Conservation (phyloP, 2,888 invertebrate species). For the Volucella inflata region DNA sequence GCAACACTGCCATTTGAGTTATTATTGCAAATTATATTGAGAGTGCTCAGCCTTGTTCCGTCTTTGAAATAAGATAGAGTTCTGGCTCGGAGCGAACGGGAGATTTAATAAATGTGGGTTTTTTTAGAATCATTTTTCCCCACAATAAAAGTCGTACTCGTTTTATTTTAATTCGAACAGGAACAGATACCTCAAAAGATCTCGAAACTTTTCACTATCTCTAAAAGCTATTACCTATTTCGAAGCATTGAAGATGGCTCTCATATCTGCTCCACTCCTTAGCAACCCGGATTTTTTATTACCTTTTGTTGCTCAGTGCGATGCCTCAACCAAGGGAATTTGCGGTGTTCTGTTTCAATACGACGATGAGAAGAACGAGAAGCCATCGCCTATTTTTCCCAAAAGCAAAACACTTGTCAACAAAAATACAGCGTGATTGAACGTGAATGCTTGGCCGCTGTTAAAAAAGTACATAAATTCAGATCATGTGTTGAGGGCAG, state of each 20-base stretch:
- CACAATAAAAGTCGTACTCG: too few relatives aligned
- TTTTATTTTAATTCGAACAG: too few relatives aligned
- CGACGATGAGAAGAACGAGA: constrained; percentile 35
- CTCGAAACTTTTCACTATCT: constrained; percentile 12
- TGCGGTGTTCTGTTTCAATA: constrained; percentile 52
- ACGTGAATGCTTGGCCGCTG: constrained; percentile 43
- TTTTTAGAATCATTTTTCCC: too few relatives aligned
- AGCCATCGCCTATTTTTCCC: constrained; percentile 48
- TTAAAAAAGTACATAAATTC: constrained; percentile 41
- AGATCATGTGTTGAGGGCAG: constrained; percentile 58
- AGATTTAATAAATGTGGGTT: too few relatives aligned
- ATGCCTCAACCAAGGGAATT: constrained; percentile 47
- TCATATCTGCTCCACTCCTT: constrained; percentile 37
- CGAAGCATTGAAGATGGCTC: constrained; percentile 28
- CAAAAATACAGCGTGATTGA: too few relatives aligned
- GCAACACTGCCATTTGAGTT: too few relatives aligned
- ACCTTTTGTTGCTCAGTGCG: constrained; percentile 54
- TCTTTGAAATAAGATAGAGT: too few relatives aligned
- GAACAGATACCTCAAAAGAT: constrained; percentile 37
- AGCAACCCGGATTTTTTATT: constrained; percentile 54
- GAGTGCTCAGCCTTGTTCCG: too few relatives aligned
- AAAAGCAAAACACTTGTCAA: constrained; percentile 57
- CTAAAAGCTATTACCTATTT: constrained; percentile 28
- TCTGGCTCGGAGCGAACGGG: too few relatives aligned
- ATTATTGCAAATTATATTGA: too few relatives aligned